Base-by-base conservation (phyloP, 2,113 vertebrate genomes). In the Mesocricetus auratus region DNA sequence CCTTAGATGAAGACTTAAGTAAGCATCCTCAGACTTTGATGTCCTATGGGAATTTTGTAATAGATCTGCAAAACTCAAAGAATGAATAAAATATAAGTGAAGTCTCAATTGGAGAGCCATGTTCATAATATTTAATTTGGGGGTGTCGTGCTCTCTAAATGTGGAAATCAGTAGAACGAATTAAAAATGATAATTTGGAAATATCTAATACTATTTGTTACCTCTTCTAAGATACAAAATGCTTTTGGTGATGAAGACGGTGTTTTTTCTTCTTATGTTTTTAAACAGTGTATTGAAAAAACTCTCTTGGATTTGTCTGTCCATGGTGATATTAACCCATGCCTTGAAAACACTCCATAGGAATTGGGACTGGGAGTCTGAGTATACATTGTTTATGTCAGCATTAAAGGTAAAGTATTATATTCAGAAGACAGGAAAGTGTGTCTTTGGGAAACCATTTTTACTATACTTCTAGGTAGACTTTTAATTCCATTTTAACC, bases 281-380 rank as follows among this genome's bases (percentile, higher is more conserved):
- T 96, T 96, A 90, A 98, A 94, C 87, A 99, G 99, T 33, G 97
- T 98, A 56, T 96, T 99, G 93, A 99, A 98, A 98, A 99, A 99
- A 94, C 96, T 99, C 2, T 99, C 99, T 68, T 99, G 99, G 99
- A 39, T 99, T 98, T 99, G 99, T 97, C 98, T 99, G 58, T 98
- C 99, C 91, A 79, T 98, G 42, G 98, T 99, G 86, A 98, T 99
- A 0, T 98, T 99, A 45, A 99, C 99, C 60, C 99, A 99, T 94
- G 99, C 99, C 33, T 98, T 99, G 96, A 99, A 99, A 98, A 99
- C 99, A 0, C 99, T 99, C 87, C 99, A 99, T 97, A 99, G 99
- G 96, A 99, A 99, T 96, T 99, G 99, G 99, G 99, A 99, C 93
- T 99, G 99, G 99, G 99, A 99, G 92, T 99, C 99, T 1, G 99